Conservation (phyloP, 1,140 invertebrate genomes). For the Bombus impatiens region DNA sequence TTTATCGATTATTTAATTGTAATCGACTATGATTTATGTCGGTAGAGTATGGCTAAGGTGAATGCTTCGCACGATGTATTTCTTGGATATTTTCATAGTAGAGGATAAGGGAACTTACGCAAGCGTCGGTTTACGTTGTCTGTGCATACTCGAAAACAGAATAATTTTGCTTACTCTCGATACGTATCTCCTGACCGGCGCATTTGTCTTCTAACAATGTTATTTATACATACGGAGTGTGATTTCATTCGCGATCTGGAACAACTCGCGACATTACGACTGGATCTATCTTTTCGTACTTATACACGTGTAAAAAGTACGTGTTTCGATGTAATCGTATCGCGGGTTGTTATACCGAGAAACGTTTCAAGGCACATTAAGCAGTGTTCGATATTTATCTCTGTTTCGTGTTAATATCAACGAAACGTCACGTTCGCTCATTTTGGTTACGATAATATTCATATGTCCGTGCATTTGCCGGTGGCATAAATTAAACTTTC, state of each 20-base stretch:
- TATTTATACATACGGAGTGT: constrained; percentile 11
- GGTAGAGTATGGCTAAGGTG: background rate
- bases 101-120: background rate
- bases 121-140: background rate
- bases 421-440: background rate
- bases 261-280: background rate
- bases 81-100: background rate
- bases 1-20: background rate
- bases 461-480: background rate
- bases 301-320: background rate
- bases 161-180: constrained; percentile 10
- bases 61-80: too few relatives aligned
- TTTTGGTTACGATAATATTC: background rate
- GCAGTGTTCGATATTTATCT: background rate
- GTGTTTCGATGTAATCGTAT: background rate
- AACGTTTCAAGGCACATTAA: constrained; percentile 7
- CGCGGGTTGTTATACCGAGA: background rate
- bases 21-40: too few relatives aligned
- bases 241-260: constrained; percentile 19
- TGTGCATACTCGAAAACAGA: background rate
- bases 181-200: background rate
- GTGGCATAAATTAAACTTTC: background rate
- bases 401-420: background rate
- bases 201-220: background rate
- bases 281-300: background rate